A percentile compares a stretch with the other conserved stretches of the same genome.
Conservation (phyloP, 2,113 vertebrate species). For the Tragelaphus buxtoni region DNA sequence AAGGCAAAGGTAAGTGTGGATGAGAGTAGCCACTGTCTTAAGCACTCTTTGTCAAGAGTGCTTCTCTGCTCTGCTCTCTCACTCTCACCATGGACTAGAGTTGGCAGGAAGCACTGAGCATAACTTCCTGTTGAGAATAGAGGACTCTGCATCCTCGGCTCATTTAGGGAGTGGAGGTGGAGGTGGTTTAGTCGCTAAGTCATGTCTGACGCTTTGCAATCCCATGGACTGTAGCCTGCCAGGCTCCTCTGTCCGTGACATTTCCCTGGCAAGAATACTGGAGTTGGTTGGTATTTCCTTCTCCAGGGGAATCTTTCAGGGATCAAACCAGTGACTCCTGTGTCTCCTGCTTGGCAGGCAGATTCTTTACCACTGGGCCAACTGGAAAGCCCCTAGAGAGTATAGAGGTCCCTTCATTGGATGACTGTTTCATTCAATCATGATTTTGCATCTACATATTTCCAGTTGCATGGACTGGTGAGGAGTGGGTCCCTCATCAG, state of each 20-base stretch:
- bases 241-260: neutral
- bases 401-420: neutral
- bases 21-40: neutral
- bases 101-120: neutral
- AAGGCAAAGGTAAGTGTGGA: neutral
- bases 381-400: neutral
- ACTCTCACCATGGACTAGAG: neutral
- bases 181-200: neutral
- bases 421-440: neutral
- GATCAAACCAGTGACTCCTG: neutral
- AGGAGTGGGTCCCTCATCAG: neutral
- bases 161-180: neutral
- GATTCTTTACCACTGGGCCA: neutral
- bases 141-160: neutral
- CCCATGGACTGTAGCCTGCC: neutral
- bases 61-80: neutral
- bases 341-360: neutral
- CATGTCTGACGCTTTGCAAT: neutral
- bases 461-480: neutral
- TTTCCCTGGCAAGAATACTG: neutral
- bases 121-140: neutral
- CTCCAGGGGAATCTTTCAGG: neutral
- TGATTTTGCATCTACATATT: neutral
- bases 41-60: neutral
- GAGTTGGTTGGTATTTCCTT: neutral